Conservation (phyloP, 2,113 vertebrate species). For the Gopherus flavomarginatus region DNA sequence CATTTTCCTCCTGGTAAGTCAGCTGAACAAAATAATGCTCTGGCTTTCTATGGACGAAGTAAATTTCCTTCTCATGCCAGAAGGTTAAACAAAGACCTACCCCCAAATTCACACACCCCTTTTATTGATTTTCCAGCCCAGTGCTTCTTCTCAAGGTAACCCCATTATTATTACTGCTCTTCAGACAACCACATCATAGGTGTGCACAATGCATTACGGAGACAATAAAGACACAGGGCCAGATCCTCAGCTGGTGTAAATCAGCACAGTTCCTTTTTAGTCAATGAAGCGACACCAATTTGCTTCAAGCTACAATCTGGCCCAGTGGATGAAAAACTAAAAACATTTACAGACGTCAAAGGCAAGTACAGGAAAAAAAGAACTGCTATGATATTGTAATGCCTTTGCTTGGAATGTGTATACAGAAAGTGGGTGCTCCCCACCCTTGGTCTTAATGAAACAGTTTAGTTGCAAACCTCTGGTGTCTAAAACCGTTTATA, state of each 20-base stretch:
- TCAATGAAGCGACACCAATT: neutral
- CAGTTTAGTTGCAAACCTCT: conserved; percentile 45
- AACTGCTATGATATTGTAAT: neutral
- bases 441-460: conserved; percentile 12
- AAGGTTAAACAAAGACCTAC: neutral
- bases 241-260: conserved; percentile 23
- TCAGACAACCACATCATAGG: neutral
- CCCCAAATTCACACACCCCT: rapidly evolving
- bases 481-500: neutral
- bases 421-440: neutral
- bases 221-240: neutral
- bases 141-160: rapidly evolving
- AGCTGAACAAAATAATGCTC: neutral
- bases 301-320: conserved; percentile 45
- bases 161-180: neutral
- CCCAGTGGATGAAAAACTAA: conserved; percentile 27
- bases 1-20: neutral
- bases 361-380: conserved; percentile 40
- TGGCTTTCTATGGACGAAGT: neutral
- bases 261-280: conserved; percentile 22
- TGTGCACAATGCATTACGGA: neutral
- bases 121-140: neutral
- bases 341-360: conserved; percentile 13
- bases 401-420: neutral
- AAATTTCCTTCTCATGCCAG: neutral